Conservation (phyloP, 1,140 invertebrate genomes). For the Asbolus verrucosus region DNA sequence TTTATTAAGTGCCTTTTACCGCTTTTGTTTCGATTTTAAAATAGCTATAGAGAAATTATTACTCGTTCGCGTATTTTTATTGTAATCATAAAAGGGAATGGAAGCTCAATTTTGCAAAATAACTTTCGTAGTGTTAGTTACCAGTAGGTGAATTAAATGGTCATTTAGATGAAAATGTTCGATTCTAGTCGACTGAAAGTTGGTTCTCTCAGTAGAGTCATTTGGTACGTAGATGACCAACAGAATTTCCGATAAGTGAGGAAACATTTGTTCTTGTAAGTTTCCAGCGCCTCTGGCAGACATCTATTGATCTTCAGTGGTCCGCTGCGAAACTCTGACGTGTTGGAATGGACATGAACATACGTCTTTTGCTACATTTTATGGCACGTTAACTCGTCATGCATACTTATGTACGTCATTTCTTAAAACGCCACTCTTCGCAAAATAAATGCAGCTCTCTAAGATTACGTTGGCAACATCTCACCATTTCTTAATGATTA, state of each 20-base stretch:
- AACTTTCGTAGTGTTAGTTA: neutral
- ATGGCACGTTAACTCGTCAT: constrained; percentile 47
- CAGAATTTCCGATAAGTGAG: constrained; percentile 45
- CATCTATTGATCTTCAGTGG: constrained; percentile 46
- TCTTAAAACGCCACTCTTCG: constrained; percentile 17
- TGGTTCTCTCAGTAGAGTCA: constrained; percentile 41
- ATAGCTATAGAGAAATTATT: constrained; percentile 19
- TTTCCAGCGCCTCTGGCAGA: constrained; percentile 38
- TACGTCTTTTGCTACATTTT: constrained; percentile 47
- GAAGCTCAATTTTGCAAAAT: constrained; percentile 5
- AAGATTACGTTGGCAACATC: constrained; percentile 31
- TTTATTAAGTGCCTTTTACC: constrained; percentile 21
- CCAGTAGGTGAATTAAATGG: constrained; percentile 24
- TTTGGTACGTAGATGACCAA: constrained; percentile 41
- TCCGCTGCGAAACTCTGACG: constrained; percentile 45
- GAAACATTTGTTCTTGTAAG: constrained; percentile 49
- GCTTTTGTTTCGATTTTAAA: constrained; percentile 26
- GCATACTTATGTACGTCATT: constrained; percentile 44
- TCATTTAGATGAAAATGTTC: constrained; percentile 27
- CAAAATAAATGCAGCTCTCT: constrained; percentile 27
- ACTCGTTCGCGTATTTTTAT: constrained; percentile 15
- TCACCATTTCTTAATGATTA: neutral
- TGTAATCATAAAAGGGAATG: neutral
- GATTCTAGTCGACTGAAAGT: constrained; percentile 18
- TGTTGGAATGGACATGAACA: constrained; percentile 46